Evolutionary conservation across 2,113 vertebrate genomes (phyloP).

Genomic region (Tautogolabrus adspersus): DNA sequence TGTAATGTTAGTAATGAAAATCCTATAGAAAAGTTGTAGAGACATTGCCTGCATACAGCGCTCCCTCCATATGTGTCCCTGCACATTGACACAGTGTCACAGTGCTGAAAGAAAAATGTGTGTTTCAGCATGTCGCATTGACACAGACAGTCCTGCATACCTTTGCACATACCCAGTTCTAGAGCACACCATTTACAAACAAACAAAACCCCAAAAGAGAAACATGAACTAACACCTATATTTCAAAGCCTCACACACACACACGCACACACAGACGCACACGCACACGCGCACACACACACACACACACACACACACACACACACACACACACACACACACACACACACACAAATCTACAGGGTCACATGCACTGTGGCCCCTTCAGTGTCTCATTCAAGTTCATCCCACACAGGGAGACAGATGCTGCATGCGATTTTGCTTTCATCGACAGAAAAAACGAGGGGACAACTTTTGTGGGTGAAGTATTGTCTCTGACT

Average conservation of each 20-base stretch:
- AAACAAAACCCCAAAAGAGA: conserved; percentile 70
- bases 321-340: conserved; percentile 16
- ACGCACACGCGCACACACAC: conserved; percentile 14
- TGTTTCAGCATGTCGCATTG: conserved; percentile 83
- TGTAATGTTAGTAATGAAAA: conserved; percentile 4
- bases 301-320: neutral
- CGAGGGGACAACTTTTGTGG: conserved; percentile 73
- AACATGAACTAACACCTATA: conserved; percentile 43
- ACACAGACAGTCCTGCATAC: conserved; percentile 76
- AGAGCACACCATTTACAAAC: conserved; percentile 77
- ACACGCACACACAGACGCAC: no score
- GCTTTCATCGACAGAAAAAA: conserved; percentile 81
- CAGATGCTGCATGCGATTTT: conserved; percentile 74
- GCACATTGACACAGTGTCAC: conserved; percentile 36
- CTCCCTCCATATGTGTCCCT: conserved; percentile 61
- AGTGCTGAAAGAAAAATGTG: conserved; percentile 76
- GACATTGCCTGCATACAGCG: conserved; percentile 11
- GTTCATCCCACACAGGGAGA: conserved; percentile 47
- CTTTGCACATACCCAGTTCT: conserved; percentile 80
- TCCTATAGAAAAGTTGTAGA: conserved; percentile 1
- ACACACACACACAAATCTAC: conserved; percentile 30
- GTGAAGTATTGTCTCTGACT: conserved; percentile 69
- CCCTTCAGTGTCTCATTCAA: conserved; percentile 64
- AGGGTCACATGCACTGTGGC: conserved; percentile 59
- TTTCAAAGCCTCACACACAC: conserved; percentile 37